These are phyloP conservation scores for Anolis apletophallus DNA, from an alignment of 2,797 vertebrate species.

Conservation along the genomic window DNA sequence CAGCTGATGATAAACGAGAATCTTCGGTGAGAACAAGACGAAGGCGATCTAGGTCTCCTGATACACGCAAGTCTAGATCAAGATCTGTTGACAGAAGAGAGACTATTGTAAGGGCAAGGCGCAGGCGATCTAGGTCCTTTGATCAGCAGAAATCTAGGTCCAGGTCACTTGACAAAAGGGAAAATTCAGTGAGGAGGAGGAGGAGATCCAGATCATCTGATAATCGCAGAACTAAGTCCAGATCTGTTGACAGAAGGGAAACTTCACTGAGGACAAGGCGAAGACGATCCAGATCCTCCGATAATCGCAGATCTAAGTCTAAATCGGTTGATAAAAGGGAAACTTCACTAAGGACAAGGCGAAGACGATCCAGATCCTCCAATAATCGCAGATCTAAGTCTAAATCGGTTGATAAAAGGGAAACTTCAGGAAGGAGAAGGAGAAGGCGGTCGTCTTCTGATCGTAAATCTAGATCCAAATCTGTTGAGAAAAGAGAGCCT, in stretches of 20 bases:
- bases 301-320: slow-evolving; percentile 78
- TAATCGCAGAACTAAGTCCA: slow-evolving; percentile 73
- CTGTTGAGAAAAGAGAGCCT: slow-evolving; percentile 84
- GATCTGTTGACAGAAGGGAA: slow-evolving; percentile 73
- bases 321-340: slow-evolving; percentile 79
- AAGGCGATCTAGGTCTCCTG: slow-evolving; percentile 75
- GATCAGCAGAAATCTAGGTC: slow-evolving; percentile 74
- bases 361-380: slow-evolving; percentile 89
- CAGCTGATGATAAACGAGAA: slow-evolving; percentile 72
- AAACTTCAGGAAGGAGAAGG: slow-evolving; percentile 51
- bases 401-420: slow-evolving; percentile 63
- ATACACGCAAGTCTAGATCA: slow-evolving; percentile 78
- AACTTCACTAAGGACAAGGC: slow-evolving; percentile 76
- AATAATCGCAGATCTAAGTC: slow-evolving; percentile 74
- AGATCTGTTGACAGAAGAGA: slow-evolving; percentile 78
- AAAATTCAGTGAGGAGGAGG: slow-evolving; percentile 76
- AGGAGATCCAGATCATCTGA: slow-evolving; percentile 74
- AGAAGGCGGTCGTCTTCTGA: slow-evolving; percentile 77
- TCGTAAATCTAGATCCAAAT: slow-evolving; percentile 88
- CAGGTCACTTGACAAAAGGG: slow-evolving; percentile 63
- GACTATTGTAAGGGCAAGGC: slow-evolving; percentile 76
- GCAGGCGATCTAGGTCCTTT: slow-evolving; percentile 89
- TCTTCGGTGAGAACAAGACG: slow-evolving; percentile 67
- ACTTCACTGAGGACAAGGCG: slow-evolving; percentile 68
- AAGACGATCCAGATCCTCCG: slow-evolving; percentile 75